A percentile compares a stretch with the other conserved stretches of the same genome.
phyloP scores from a whole-genome alignment of 2,888 invertebrate genomes.

The Xanthostigma xanthostigma region DNA sequence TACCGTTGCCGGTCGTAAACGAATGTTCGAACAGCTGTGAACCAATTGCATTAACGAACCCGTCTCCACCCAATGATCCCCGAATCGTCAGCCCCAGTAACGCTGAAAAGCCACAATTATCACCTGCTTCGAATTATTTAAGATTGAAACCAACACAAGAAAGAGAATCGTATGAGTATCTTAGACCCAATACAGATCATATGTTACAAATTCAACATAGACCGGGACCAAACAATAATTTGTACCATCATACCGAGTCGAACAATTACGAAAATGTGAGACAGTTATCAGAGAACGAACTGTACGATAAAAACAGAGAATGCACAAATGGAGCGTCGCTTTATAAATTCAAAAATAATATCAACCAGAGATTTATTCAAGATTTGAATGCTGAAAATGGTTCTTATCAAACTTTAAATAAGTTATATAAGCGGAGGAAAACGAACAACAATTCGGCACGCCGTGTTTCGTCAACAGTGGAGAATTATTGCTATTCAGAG shows the following conservation, averaged over 20 bases:
- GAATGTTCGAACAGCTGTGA: neutral
- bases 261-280: constrained; percentile 19
- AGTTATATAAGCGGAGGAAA: constrained; percentile 4
- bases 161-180: neutral
- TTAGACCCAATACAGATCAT: neutral
- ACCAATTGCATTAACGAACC: neutral
- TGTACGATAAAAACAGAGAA: neutral
- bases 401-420: constrained; percentile 3
- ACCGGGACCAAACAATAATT: neutral
- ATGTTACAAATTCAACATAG: neutral
- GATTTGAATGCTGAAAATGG: constrained; percentile 26
- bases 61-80: neutral
- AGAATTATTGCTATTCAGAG: constrained; percentile 7
- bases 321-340: constrained; percentile 26
- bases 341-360: constrained; percentile 91
- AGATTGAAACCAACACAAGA: too few species aligned
- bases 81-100: constrained; percentile 1
- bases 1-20: constrained; percentile 8
- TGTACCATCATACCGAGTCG: constrained; percentile 8
- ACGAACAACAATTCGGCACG: neutral
- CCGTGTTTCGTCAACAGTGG: neutral
- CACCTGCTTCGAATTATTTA: neutral
- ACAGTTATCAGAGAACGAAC: constrained; percentile 28
- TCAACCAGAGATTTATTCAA: constrained; percentile 65
- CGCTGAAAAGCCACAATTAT: neutral